Conservation (phyloP, 53 echinoderm and acorn worm species). For the Arbacia lixula region DNA sequence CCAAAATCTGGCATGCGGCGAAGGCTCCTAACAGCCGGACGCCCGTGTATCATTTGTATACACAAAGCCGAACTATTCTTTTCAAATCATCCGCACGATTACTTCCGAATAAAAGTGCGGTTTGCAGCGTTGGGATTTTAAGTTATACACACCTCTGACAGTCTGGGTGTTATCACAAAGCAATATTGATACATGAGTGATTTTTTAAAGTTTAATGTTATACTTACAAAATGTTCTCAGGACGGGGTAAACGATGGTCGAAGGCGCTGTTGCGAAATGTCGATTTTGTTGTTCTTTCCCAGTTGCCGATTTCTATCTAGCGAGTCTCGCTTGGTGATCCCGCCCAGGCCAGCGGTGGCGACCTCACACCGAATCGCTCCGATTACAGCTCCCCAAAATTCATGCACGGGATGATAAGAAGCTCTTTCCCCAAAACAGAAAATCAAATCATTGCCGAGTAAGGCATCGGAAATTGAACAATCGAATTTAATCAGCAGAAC, state of each 20-base stretch:
- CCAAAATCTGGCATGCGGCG: too few relatives aligned
- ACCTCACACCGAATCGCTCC: not conserved
- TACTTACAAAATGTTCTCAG: too few relatives aligned
- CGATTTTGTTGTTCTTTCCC: not conserved
- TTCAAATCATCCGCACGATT: slow-evolving; percentile 17
- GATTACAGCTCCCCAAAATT: not conserved
- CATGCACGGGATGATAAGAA: slow-evolving; percentile 3
- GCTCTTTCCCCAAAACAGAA: not conserved
- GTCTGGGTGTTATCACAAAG: too few relatives aligned
- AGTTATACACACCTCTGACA: not conserved
- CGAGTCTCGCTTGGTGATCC: slow-evolving; percentile 1
- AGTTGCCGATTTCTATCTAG: not conserved
- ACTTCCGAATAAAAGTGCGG: not conserved
- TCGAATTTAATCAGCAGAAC: not conserved
- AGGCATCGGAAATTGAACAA: not conserved
- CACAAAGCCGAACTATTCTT: slow-evolving; percentile 6
- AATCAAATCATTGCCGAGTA: slow-evolving; percentile 3
- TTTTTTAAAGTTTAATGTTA: slow-evolving; percentile 8
- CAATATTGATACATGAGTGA: too few relatives aligned
- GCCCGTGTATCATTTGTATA: not conserved
- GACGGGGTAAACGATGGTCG: too few relatives aligned
- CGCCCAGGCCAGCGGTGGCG: not conserved
- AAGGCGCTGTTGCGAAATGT: not conserved
- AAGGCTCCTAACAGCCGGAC: not conserved
- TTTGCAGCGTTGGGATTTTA: not conserved